Evolutionary conservation across 2,888 invertebrate genomes (phyloP).

Genomic region (Ormyrus nitidulus): DNA sequence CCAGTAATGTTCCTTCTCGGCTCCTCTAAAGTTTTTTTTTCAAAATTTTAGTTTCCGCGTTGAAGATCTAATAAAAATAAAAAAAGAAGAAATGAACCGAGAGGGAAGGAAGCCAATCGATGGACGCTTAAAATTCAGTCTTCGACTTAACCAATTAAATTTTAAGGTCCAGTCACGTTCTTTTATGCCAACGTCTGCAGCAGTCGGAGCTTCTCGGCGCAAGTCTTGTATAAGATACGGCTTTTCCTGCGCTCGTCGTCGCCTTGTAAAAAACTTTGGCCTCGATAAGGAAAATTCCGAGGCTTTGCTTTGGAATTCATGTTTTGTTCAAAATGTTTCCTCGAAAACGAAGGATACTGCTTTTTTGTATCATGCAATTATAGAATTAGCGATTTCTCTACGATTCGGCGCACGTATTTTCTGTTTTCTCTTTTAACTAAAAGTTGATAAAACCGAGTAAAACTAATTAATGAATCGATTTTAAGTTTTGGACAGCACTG

Average conservation of each 20-base stretch:
- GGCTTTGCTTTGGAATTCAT: slow-evolving; percentile 18
- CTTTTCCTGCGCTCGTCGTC: background rate
- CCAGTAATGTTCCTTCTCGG: background rate
- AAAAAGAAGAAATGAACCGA: no score
- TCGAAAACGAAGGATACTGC: no score
- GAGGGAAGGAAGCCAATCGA: slow-evolving; percentile 1
- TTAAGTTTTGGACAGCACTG: no score
- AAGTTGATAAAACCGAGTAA: no score
- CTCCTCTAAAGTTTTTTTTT: background rate
- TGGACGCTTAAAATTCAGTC: slow-evolving; percentile 32
- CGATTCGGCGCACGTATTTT: no score
- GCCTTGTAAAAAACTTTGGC: slow-evolving; percentile 2
- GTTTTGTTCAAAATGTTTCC: no score
- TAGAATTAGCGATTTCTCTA: no score
- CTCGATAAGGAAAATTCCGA: slow-evolving; percentile 13
- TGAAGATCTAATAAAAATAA: background rate
- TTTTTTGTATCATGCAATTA: no score
- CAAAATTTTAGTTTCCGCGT: background rate
- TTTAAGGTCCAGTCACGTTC: slow-evolving; percentile 44
- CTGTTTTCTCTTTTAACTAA: no score
- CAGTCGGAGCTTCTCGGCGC: slow-evolving; percentile 2
- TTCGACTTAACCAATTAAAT: slow-evolving; percentile 38
- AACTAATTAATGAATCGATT: no score
- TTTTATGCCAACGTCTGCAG: slow-evolving; percentile 23
- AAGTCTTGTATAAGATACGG: slow-evolving; percentile 13